Base-by-base conservation (phyloP, 2,113 vertebrate genomes). In the Leucoraja erinaceus region DNA sequence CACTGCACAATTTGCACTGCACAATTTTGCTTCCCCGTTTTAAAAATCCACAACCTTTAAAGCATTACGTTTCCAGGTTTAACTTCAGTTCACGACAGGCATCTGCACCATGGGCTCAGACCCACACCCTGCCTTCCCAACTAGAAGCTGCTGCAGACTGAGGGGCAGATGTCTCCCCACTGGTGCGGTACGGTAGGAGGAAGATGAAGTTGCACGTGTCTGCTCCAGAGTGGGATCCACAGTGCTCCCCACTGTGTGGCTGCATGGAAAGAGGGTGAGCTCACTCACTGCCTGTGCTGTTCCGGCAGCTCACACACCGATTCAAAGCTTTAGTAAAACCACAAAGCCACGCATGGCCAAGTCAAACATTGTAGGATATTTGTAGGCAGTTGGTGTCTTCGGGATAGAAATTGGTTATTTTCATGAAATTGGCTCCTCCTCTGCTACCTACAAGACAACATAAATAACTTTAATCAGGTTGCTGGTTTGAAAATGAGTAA, bases 351-450 rank as follows among this genome's bases (percentile, higher is more conserved):
- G 5, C 31, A 63, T 8, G n/a, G n/a, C 78, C 18, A 22, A 33
- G 6, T 22, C 68, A 93, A 97, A 98, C 31, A 70, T 8, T 59
- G 63, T 79, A 93, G 98, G 99, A 99, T 99, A 99, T 99, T 94
- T 99, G 98, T 93, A 98, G 96, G 0, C 96, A 95, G 20, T 98
- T 97, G 96, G 92, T 94, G 94, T 99, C 98, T 90, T 98, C 96
- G 0, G 99, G 98, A 94, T 98, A 99, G 94, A 99, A 96, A 16
- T 95, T 93, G 0, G 95, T 93, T 2, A 99, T 96, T 22, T 94
- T 95, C 70, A 90, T 84, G 25, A 95, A 94, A 74, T 96, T 96
- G 0, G 95, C 93, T 83, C 95, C 95, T 0, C 95, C 96, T 10
- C 95, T 96, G 28, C 93, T 94, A 56, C 96, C 90, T 91, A 91